phyloP scores from a whole-genome alignment of 1,140 invertebrate genomes.

The Anagrus nilaparvatae region DNA sequence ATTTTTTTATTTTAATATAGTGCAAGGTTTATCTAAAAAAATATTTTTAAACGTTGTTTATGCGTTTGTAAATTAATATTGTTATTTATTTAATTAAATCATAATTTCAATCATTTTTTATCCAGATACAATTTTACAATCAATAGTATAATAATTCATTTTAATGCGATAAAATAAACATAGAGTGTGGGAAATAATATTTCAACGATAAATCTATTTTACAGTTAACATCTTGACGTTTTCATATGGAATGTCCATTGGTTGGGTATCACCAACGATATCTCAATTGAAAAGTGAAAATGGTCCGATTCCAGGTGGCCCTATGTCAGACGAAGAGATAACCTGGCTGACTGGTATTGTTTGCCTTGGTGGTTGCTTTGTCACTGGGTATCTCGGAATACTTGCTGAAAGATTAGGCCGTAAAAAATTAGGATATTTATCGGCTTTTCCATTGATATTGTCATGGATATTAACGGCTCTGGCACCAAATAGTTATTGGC shows the following conservation, averaged over 20 bases:
- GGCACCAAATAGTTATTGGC: conserved; percentile 22
- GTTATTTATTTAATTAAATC: too few species aligned
- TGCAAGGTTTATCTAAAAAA: too few species aligned
- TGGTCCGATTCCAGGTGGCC: conserved; percentile 30
- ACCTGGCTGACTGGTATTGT: conserved; percentile 41
- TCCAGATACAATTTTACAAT: too few species aligned
- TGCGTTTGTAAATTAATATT: too few species aligned
- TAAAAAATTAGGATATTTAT: conserved; percentile 28
- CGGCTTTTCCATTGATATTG: conserved; percentile 22
- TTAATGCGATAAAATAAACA: too few species aligned
- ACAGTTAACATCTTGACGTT: conserved; percentile 43
- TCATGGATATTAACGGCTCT: conserved; percentile 35
- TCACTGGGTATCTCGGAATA: conserved; percentile 23
- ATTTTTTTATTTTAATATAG: too few species aligned
- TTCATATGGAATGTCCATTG: conserved; percentile 41
- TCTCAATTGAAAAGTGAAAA: conserved; percentile 33
- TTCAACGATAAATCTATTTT: too few species aligned
- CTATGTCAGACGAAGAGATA: conserved; percentile 37
- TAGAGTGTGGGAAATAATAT: too few species aligned
- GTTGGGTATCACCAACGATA: conserved; percentile 45
- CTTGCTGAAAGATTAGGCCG: conserved; percentile 36
- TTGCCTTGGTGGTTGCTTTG: conserved; percentile 29
- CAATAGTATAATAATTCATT: too few species aligned
- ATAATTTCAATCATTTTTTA: too few species aligned
- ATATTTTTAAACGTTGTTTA: too few species aligned